Evolutionary conservation across 2,888 invertebrate genomes (phyloP), one percentile per base, ranked within the genome.

Genomic region (Emmelina monodactyla): DNA sequence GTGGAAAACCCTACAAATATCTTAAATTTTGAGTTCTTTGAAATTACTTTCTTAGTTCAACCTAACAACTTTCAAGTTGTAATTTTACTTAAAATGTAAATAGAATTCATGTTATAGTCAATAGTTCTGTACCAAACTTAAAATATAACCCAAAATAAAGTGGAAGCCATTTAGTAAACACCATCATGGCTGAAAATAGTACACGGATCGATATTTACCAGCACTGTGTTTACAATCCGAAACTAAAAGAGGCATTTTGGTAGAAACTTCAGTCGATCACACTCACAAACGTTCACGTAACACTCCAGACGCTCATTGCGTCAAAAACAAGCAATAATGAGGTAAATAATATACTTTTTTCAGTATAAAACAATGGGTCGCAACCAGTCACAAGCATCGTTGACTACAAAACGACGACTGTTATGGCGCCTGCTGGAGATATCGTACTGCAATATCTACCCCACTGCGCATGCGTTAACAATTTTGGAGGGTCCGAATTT

Each of bases 201-300:
- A 55, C 45, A 53, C 53, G 49, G 70, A 72, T 78, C 78, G 59
- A 78, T 79, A 78, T 55, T 76, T 73, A 79, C 79, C 79, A 66
- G 64, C 70, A 59, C 55, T 62, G 47, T 50, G 63, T 51, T 53
- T 66, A 43, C 59, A 51, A 49, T 75, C 66, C 25, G 25, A 12
- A 41, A 78, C 56, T 55, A 78, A 55, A 37, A 73, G 44, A 43
- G 79, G 71, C 79, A 79, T 79, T 62, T 62, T 64, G 47, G n/a
- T 31, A n/a, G 22, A 28, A 16, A 33, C 25, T 32, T 31, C n/a
- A 14, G 30, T 33, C 34, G 33, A 48, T 40, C 38, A 28, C 42
- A 44, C n/a, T 48, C 46, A 43, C 49, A 49, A 49, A 50, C 31
- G 10, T 39, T 67, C 56, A 67, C 49, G 58, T 62, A 52, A 55